Evolutionary conservation across 2,888 invertebrate species (phyloP).

Genomic region (Pharmacophagus antenor): DNA sequence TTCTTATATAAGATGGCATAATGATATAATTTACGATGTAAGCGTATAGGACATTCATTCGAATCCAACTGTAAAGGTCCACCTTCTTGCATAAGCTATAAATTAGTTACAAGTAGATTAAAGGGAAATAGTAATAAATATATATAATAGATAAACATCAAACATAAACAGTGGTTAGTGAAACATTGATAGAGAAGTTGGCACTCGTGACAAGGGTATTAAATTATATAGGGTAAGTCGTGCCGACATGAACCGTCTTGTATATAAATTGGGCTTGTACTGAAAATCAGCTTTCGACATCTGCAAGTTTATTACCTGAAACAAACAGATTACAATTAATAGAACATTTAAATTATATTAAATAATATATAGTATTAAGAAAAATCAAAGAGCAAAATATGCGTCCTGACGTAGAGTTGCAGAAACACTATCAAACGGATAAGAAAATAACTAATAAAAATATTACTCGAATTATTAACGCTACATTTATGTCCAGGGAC

Average conservation of each 20-base stretch:
- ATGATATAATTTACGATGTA: no score
- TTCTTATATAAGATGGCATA: no score
- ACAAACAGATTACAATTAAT: neutral
- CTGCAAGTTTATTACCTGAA: conserved; percentile 3
- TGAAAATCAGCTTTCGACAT: neutral
- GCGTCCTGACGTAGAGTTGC: no score
- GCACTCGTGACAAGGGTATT: neutral
- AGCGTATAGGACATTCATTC: no score
- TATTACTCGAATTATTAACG: neutral
- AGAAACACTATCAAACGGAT: neutral
- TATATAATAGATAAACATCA: conserved; percentile 10
- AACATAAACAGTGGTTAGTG: conserved; percentile 4
- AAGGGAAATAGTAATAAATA: no score
- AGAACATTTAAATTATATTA: neutral
- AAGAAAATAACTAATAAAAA: neutral
- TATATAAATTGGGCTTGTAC: neutral
- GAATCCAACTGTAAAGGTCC: no score
- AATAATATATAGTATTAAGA: neutral
- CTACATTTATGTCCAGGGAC: no score
- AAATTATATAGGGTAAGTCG: neutral
- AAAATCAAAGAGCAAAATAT: neutral
- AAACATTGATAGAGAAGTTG: neutral
- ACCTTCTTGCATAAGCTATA: no score
- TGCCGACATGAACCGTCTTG: neutral
- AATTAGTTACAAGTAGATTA: no score